These are phyloP conservation scores for Rhabdornis inornatus DNA, from an alignment of 2,113 vertebrate species.

Conservation along the genomic window DNA sequence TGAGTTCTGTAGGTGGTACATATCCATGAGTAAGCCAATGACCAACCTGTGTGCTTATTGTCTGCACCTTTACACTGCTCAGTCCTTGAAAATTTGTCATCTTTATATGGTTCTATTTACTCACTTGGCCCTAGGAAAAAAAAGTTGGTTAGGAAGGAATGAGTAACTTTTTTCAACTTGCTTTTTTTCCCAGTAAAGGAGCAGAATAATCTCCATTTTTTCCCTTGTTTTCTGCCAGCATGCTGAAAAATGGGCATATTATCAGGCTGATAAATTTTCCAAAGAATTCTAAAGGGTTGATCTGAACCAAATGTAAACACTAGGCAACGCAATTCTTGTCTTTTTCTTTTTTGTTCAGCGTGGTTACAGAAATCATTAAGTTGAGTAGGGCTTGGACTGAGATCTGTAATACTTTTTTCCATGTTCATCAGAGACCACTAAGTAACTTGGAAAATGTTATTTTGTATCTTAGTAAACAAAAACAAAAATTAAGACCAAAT, in stretches of 20 bases:
- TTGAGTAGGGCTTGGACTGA: constrained; percentile 7
- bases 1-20: background rate
- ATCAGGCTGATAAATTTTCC: constrained; percentile 27
- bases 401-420: constrained; percentile 36
- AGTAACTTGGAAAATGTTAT: background rate
- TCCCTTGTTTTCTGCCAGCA: background rate
- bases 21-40: background rate
- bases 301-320: constrained; percentile 45
- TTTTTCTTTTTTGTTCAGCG: background rate
- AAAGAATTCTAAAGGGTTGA: background rate
- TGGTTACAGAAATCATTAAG: background rate
- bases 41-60: background rate
- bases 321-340: background rate
- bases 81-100: background rate
- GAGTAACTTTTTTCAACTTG: background rate
- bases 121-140: background rate
- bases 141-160: background rate
- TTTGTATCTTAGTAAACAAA: constrained; percentile 7
- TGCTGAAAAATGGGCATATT: constrained; percentile 3
- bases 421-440: background rate
- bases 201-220: background rate
- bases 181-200: background rate
- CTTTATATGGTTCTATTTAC: background rate
- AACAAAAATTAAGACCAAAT: background rate
- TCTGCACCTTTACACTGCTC: background rate